Base-by-base conservation (phyloP, 2,888 invertebrate genomes). In the Lasioglossum leucozonium region DNA sequence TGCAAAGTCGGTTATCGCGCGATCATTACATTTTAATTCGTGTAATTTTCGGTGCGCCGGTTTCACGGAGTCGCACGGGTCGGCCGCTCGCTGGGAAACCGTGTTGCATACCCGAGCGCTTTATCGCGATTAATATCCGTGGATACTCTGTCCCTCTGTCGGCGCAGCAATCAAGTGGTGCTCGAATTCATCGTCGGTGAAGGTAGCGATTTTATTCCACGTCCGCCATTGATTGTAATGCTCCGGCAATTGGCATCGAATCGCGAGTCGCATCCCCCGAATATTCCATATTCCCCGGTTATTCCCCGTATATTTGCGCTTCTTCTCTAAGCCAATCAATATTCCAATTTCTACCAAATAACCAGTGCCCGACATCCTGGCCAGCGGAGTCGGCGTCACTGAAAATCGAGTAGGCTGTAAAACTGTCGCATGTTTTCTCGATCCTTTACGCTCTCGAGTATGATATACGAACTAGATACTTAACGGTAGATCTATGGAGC, bases 1-100 rank as follows among this genome's bases (percentile, higher is more conserved):
- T 67, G 72, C 47, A 51, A 51, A 76, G 40, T 44, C 74, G 73
- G 42, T 87, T 81, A 78, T 87, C 84, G 62, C 72, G 65, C 72
- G 77, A 87, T 85, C 80, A 89, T 84, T 81, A 77, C 72, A n/a
- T 89, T 74, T 79, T 80, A 81, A 84, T 81, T 69, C 67, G 65
- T 44, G 82, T 80, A 86, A 89, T 89, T 84, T 82, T 82, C 82
- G 62, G 47, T 55, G 78, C 10, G n/a, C 77, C 26, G 34, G 18
- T 42, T 62, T 4, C 62, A 30, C 73, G 55, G 22, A 69, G 62
- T 16, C 30, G 13, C n/a, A n/a, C n/a, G n/a, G n/a, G n/a, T n/a
- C n/a, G n/a, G n/a, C n/a, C n/a, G n/a, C n/a, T n/a, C n/a, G n/a
- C n/a, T n/a, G n/a, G n/a, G 16, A 4, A 62, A 30, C 62, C 62